Conservation (phyloP, 1,140 invertebrate species). For the Calosoma granatense region DNA sequence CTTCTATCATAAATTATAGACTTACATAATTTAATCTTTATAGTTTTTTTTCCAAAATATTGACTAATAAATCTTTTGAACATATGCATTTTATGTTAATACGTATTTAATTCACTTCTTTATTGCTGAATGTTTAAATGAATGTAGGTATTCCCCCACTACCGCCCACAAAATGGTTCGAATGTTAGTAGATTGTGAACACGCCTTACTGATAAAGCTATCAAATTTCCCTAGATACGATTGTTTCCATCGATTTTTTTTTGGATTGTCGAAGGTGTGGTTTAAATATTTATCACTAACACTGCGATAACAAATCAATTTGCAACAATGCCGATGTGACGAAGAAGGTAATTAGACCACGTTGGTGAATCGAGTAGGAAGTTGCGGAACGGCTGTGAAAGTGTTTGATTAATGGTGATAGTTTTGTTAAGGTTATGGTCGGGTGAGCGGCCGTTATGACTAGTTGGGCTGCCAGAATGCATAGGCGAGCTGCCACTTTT, state of each 20-base stretch:
- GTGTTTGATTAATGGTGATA: neutral
- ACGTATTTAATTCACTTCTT: no score
- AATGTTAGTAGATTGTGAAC: neutral
- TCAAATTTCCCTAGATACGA: neutral
- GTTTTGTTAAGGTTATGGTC: neutral
- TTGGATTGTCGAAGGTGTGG: neutral
- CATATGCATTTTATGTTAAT: no score
- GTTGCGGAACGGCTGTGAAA: neutral
- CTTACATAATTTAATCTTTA: no score
- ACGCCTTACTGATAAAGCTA: no score
- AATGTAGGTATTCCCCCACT: no score
- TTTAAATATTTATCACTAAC: neutral
- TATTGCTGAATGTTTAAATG: no score
- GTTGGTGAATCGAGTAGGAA: neutral
- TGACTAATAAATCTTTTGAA: no score
- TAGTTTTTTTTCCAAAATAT: no score
- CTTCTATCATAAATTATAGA: no score
- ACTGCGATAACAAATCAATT: neutral
- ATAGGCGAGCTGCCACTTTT: slow-evolving; percentile 74
- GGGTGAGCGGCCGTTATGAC: slow-evolving; percentile 47
- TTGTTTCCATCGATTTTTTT: slow-evolving; percentile 7
- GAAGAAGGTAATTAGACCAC: neutral
- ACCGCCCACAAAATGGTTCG: no score
- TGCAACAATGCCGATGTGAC: neutral
- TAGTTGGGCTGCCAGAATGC: slow-evolving; percentile 83